A percentile compares a stretch with the other conserved stretches of the same genome.
phyloP scores from a whole-genome alignment of 2,888 invertebrate species.

The Ormyrus nitidulus region DNA sequence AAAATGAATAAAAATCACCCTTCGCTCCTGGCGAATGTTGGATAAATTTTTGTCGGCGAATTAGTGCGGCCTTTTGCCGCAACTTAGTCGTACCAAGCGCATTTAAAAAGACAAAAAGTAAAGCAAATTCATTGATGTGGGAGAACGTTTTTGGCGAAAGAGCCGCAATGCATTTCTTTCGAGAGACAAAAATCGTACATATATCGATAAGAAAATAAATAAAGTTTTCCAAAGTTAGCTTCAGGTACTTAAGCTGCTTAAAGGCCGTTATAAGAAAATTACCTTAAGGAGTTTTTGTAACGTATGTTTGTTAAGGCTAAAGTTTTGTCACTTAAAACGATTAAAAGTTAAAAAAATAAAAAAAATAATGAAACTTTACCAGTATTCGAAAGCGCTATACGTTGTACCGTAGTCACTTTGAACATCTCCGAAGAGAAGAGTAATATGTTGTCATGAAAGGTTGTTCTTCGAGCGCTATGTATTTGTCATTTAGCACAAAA shows the following conservation, averaged over 20 bases:
- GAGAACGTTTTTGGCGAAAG: slow-evolving; percentile 29
- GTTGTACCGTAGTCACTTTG: slow-evolving; percentile 62
- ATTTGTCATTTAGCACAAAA: slow-evolving; percentile 71
- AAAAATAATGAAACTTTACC: slow-evolving; percentile 63
- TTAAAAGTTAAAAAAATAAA: slow-evolving; percentile 47
- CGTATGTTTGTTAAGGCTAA: slow-evolving; percentile 73
- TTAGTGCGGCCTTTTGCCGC: slow-evolving; percentile 66
- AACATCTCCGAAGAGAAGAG: slow-evolving; percentile 51
- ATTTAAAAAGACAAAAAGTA: slow-evolving; percentile 67
- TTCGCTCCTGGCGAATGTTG: slow-evolving; percentile 46
- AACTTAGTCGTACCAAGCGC: slow-evolving; percentile 73
- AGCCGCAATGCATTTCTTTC: slow-evolving; percentile 54
- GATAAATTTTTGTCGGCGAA: slow-evolving; percentile 62
- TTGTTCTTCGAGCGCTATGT: slow-evolving; percentile 60
- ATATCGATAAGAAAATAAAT: slow-evolving; percentile 58
- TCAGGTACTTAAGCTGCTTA: slow-evolving; percentile 73
- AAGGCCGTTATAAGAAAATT: slow-evolving; percentile 66
- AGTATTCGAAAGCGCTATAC: slow-evolving; percentile 71
- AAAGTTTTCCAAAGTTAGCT: slow-evolving; percentile 71
- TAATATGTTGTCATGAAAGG: slow-evolving; percentile 54
- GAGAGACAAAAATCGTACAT: slow-evolving; percentile 47
- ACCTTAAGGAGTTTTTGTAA: slow-evolving; percentile 72
- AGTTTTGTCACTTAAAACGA: slow-evolving; percentile 64
- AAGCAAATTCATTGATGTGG: slow-evolving; percentile 24
- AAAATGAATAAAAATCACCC: slow-evolving; percentile 50